A percentile compares a stretch with the other conserved stretches of the same genome.
Conservation (phyloP, 2,888 invertebrate species). For the Micropterix aruncella region DNA sequence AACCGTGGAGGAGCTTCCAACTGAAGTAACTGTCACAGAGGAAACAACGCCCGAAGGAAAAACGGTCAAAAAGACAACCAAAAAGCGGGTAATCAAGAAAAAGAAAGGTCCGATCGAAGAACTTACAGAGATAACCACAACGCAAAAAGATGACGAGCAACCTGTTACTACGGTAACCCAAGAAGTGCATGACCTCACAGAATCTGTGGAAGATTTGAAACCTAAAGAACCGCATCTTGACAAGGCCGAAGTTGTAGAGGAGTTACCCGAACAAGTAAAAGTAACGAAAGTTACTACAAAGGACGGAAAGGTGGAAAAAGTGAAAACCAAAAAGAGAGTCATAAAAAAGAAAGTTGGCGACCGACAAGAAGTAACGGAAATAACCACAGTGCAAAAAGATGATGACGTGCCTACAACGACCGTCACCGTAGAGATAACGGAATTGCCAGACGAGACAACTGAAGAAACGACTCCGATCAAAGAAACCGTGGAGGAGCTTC, state of each 20-base stretch:
- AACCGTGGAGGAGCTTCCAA: conserved; percentile 29
- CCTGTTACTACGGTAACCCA: conserved; percentile 17
- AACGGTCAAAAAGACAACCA: conserved; percentile 21
- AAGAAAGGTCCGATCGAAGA: conserved; percentile 19
- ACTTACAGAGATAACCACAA: conserved; percentile 25
- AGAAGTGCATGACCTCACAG: conserved; percentile 9
- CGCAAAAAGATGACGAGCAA: conserved; percentile 24
- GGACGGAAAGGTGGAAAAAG: conserved; percentile 9
- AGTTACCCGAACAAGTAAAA: conserved; percentile 13
- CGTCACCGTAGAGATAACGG: conserved; percentile 13
- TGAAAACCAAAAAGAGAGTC: conserved; percentile 8
- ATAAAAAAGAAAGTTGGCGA: conserved; percentile 8
- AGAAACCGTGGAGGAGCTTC: neutral
- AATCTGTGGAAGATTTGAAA: conserved; percentile 7
- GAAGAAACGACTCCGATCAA: neutral
- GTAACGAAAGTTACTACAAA: conserved; percentile 12
- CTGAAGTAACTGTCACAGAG: conserved; percentile 20
- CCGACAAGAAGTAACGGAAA: conserved; percentile 6
- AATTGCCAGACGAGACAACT: conserved; percentile 1
- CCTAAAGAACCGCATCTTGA: conserved; percentile 7
- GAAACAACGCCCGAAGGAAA: conserved; percentile 20
- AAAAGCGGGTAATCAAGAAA: conserved; percentile 19
- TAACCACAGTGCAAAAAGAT: conserved; percentile 17
- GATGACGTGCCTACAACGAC: conserved; percentile 16
- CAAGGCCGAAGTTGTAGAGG: conserved; percentile 8